A percentile compares a stretch with the other conserved stretches of the same genome.
Conservation (phyloP, 1,140 invertebrate species). For the Capitella teleta region DNA sequence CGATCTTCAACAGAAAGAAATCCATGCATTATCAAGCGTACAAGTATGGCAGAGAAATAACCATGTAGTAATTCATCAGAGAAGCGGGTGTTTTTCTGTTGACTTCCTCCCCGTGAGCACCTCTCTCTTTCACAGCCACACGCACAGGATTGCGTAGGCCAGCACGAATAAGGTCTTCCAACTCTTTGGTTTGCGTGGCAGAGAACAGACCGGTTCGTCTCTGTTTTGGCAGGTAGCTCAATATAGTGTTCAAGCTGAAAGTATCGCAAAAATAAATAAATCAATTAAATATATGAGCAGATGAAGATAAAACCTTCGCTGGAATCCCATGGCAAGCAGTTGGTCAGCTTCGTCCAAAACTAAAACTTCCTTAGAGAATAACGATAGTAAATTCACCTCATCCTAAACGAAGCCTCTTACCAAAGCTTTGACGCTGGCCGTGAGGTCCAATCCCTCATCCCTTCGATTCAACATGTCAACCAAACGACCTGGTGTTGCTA, state of each 20-base stretch:
- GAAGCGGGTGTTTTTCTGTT: constrained; percentile 61
- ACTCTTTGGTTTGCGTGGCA: constrained; percentile 93
- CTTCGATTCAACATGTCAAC: constrained; percentile 68
- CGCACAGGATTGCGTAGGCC: constrained; percentile 88
- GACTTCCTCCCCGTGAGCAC: constrained; percentile 7
- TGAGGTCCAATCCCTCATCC: constrained; percentile 49
- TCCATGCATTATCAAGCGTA: too few species aligned
- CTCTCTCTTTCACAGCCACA: constrained; percentile 79
- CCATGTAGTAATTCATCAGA: constrained; percentile 74
- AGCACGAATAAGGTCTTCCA: constrained; percentile 80
- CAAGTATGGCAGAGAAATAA: too few species aligned
- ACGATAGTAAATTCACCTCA: constrained; percentile 7
- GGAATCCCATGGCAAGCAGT: constrained; percentile 84
- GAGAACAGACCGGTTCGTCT: constrained; percentile 93
- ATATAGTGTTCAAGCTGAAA: constrained; percentile 70
- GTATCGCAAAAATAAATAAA: too few species aligned
- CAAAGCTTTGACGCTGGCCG: constrained; percentile 57
- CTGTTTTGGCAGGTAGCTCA: constrained; percentile 82
- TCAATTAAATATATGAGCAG: too few species aligned
- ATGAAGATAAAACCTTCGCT: constrained; percentile 51
- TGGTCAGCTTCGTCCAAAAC: constrained; percentile 96
- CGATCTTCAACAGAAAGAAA: too few species aligned
- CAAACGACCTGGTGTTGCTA: constrained; percentile 85
- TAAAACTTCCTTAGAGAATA: constrained; percentile 63
- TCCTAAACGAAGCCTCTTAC: constrained; percentile 41